Evolutionary conservation across 2,113 vertebrate species (phyloP).

Genomic region (Forbesichthys agassizii): DNA sequence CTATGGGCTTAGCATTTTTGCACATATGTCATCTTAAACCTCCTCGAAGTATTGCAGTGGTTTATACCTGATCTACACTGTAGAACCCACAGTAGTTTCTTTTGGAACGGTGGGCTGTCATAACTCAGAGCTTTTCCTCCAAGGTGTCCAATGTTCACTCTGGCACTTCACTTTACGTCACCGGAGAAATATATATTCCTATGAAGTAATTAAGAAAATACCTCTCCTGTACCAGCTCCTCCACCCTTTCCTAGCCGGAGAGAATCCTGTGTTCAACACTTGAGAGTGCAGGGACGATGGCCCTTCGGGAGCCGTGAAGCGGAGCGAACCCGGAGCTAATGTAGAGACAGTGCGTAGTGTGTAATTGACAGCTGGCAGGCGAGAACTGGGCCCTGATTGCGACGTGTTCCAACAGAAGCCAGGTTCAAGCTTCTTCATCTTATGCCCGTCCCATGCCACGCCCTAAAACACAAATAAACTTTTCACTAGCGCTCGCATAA

Average conservation of each 20-base stretch:
- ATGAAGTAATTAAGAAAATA: slow-evolving; percentile 62
- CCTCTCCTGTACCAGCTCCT: slow-evolving; percentile 17
- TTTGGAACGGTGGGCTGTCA: slow-evolving; percentile 51
- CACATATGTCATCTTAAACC: slow-evolving; percentile 55
- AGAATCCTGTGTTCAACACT: slow-evolving; percentile 43
- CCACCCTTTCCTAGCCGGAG: slow-evolving; percentile 2
- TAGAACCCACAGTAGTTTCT: slow-evolving; percentile 54
- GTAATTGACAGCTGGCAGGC: slow-evolving; percentile 57
- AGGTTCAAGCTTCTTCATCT: slow-evolving; percentile 70
- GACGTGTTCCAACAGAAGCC: slow-evolving; percentile 60
- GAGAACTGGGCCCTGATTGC: slow-evolving; percentile 51
- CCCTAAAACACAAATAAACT: slow-evolving; percentile 73
- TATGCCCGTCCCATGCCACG: slow-evolving; percentile 58
- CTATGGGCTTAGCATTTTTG: slow-evolving; percentile 38
- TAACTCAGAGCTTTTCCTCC: slow-evolving; percentile 29
- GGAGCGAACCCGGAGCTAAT: not conserved
- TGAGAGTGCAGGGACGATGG: slow-evolving; percentile 22
- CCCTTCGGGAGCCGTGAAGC: slow-evolving; percentile 29
- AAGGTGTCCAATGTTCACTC: slow-evolving; percentile 37
- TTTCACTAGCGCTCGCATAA: slow-evolving; percentile 66
- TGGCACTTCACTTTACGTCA: slow-evolving; percentile 29
- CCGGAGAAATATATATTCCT: slow-evolving; percentile 46
- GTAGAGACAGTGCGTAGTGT: slow-evolving; percentile 1
- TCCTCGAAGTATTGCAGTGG: slow-evolving; percentile 46
- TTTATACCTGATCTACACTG: slow-evolving; percentile 56